Evolutionary conservation across 2,797 vertebrate genomes (phyloP), one percentile per base, ranked within the genome.

Genomic region (Oreochromis grahami): DNA sequence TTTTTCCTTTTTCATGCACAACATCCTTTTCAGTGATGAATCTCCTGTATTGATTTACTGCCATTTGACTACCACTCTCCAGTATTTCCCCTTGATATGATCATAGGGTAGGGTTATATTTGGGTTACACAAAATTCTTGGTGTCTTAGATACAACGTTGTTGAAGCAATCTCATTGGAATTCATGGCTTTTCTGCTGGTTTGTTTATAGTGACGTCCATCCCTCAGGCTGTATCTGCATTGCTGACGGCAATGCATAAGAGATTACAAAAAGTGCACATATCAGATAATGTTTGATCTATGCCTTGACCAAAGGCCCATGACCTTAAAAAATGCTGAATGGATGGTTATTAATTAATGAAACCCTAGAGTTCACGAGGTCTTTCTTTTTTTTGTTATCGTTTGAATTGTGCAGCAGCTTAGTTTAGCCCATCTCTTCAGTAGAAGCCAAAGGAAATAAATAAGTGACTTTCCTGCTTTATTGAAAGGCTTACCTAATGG

Each of bases 161-260:
- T 55, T 34, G 41, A 79, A 41, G 52, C 48, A 15, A 84, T 77
- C 89, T 91, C 76, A 89, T 91, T 90, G 77, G 68, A 70, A 94
- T 94, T 86, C 91, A 78, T 45, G 80, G 51, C 81, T 8, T 58
- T 76, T 86, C 50, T 70, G 68, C 60, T 38, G 74, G 76, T 92
- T 91, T 89, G 86, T 93, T 92, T 93, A 91, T 53, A 77, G 84
- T 76, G 84, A 86, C 63, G 86, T 88, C 88, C 70, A 72, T 12
- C 89, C 91, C 92, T 85, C 80, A 52, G 86, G 87, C 86, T 79
- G 43, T 45, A 65, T 86, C 82, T 81, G 79, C 86, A 90, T 88
- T 91, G 92, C 91, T 93, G 91, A 93, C 14, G 78, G 86, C 79
- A 9, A 93, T 78, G 81, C 72, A 79, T 80, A 78, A 83, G 81